Evolutionary conservation across 2,113 vertebrate species (phyloP), one percentile per base, ranked within the genome.

Genomic region (Planiliza haematocheilus): DNA sequence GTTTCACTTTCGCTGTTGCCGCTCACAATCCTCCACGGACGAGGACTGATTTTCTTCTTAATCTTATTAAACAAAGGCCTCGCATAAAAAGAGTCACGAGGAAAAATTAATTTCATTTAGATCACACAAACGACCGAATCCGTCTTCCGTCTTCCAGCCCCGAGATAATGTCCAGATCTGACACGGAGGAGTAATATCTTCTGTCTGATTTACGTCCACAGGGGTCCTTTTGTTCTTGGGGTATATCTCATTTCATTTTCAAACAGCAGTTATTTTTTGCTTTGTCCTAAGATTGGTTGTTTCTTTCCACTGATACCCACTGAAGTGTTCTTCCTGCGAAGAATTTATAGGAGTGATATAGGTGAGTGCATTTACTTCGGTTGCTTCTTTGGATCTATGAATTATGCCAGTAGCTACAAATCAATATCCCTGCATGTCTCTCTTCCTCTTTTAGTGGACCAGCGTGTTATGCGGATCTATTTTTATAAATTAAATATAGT

Each of bases 51-150:
- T 76, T 60, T 14, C 69, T 7, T 61, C n/a, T 62, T 76, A 69
- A 81, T 81, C 69, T 79, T 68, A 45, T 75, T 56, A 66, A 83
- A 82, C 70, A 83, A 83, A 82, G 16, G 51, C 58, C 17, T 17
- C 38, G 21, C 60, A 61, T 74, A 24, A 65, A 65, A 81, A 66
- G 45, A 78, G 68, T 38, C 65, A 66, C 70, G 59, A 52, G 4
- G 41, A 30, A 4, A 76, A 60, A 85, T 82, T 61, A 20, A 64
- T 80, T 82, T 86, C 46, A 79, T 81, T 87, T 48, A 62, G 30
- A 72, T 70, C 53, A 41, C 53, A 69, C 21, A 81, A 86, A 83
- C 60, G 42, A 59, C 58, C 42, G 10, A 45, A 9, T 78, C 41
- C 42, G 24, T 74, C 37, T 70, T 74, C 34, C 46, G n/a, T n/a